Evolutionary conservation across 2,113 vertebrate genomes (phyloP).

Genomic region (pig (Sus scrofa)): DNA sequence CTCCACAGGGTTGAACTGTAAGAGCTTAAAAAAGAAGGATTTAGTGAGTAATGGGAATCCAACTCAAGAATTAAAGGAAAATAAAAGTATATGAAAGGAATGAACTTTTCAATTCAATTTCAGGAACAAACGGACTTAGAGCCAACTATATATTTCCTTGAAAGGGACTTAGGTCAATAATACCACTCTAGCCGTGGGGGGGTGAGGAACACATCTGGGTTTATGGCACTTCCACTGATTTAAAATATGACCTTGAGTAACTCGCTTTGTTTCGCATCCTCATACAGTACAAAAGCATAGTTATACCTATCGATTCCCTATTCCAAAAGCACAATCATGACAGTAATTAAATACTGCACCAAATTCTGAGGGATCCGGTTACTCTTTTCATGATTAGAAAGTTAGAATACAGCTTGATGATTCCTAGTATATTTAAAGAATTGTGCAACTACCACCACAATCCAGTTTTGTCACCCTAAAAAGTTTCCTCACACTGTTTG

Average conservation of each 20-base stretch:
- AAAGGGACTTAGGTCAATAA: neutral
- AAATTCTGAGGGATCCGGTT: neutral
- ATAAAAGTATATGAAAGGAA: neutral
- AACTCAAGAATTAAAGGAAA: neutral
- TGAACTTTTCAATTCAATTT: neutral
- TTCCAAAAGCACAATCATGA: neutral
- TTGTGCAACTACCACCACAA: neutral
- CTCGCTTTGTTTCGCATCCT: neutral
- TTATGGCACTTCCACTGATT: neutral
- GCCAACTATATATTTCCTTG: neutral
- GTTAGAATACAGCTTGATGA: neutral
- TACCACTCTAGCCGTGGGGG: neutral
- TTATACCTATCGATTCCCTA: neutral
- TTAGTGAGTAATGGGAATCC: conserved; percentile 76
- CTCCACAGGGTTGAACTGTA: conserved; percentile 97
- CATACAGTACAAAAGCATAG: neutral
- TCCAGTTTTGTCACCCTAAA: neutral
- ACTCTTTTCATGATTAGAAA: neutral
- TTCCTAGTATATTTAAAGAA: neutral
- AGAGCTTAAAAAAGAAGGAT: conserved; percentile 88
- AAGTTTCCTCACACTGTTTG: neutral
- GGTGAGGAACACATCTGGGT: neutral
- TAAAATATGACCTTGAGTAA: neutral
- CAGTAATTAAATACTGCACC: neutral
- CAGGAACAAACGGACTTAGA: neutral